Conservation (phyloP, 2,888 invertebrate species). For the Hedya salicella region DNA sequence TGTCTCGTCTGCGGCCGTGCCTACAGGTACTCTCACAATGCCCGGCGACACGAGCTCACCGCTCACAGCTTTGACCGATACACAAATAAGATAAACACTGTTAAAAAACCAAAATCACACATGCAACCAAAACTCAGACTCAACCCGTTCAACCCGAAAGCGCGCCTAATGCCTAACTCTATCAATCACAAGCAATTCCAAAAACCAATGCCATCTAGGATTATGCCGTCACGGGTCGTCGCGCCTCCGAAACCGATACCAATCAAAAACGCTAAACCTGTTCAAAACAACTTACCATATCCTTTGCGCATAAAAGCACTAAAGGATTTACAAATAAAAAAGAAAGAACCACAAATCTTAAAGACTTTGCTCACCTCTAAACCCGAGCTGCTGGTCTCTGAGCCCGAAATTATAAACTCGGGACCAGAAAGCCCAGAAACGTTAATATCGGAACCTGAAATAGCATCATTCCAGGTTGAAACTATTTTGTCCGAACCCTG, state of each 20-base stretch:
- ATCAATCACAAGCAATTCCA: constrained; percentile 77
- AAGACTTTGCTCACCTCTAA: constrained; percentile 79
- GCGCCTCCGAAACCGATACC: constrained; percentile 75
- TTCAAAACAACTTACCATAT: constrained; percentile 76
- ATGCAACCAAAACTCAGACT: constrained; percentile 78
- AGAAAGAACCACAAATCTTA: constrained; percentile 81
- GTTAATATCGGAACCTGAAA: constrained; percentile 81
- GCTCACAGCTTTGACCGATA: constrained; percentile 81
- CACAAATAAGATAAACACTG: constrained; percentile 74
- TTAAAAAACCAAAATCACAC: constrained; percentile 62
- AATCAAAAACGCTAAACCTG: constrained; percentile 64
- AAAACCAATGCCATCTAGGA: constrained; percentile 65
- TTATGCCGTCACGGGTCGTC: constrained; percentile 62
- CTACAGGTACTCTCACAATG: constrained; percentile 82
- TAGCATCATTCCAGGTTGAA: constrained; percentile 82
- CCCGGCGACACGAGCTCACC: constrained; percentile 78
- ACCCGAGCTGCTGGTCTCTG: constrained; percentile 78
- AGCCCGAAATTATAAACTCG: constrained; percentile 81
- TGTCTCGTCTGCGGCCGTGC: constrained; percentile 80
- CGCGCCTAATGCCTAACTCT: constrained; percentile 80
- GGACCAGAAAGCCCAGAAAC: constrained; percentile 82
- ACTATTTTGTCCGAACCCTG: constrained; percentile 79
- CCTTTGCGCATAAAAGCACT: constrained; percentile 80
- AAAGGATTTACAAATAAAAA: constrained; percentile 81
- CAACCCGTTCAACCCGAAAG: constrained; percentile 81